These are phyloP conservation scores for Philereme transversata DNA, from an alignment of 2,888 invertebrate genomes.

Conservation along the genomic window DNA sequence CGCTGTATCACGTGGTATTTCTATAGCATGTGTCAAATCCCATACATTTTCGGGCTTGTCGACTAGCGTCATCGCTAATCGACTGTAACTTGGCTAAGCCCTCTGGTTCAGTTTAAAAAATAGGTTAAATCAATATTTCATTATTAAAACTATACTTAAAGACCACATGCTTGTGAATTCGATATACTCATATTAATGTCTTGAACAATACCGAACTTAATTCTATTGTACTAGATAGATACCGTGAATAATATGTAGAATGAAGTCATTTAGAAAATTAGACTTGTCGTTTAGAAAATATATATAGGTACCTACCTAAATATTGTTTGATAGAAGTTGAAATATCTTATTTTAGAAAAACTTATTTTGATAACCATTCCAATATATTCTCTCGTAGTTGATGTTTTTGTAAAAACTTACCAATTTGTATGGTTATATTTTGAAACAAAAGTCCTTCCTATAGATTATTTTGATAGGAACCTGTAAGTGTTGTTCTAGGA, in stretches of 20 bases:
- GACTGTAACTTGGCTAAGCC: too few relatives aligned
- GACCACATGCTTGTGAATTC: neutral
- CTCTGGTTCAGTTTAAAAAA: neutral
- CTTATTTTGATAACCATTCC: constrained; percentile 75
- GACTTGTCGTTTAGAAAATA: constrained; percentile 70
- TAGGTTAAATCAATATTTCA: neutral
- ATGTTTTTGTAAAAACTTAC: constrained; percentile 57
- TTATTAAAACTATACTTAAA: neutral
- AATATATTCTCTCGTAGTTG: constrained; percentile 55
- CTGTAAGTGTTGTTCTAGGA: constrained; percentile 43
- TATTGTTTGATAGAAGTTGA: constrained; percentile 46
- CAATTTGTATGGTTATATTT: constrained; percentile 51
- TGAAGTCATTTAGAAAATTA: constrained; percentile 57
- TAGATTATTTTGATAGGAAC: constrained; percentile 38
- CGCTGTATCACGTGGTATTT: too few relatives aligned
- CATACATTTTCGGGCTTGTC: too few relatives aligned
- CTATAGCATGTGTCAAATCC: too few relatives aligned
- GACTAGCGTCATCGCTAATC: too few relatives aligned
- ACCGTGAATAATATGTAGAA: constrained; percentile 44
- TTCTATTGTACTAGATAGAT: constrained; percentile 22
- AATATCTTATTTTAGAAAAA: constrained; percentile 68
- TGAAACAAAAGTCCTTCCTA: constrained; percentile 40
- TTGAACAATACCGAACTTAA: constrained; percentile 16
- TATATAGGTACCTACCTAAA: constrained; percentile 45
- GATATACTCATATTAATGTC: constrained; percentile 39